Evolutionary conservation across 2,113 vertebrate species (phyloP).

Genomic region (Aegithalos caudatus): DNA sequence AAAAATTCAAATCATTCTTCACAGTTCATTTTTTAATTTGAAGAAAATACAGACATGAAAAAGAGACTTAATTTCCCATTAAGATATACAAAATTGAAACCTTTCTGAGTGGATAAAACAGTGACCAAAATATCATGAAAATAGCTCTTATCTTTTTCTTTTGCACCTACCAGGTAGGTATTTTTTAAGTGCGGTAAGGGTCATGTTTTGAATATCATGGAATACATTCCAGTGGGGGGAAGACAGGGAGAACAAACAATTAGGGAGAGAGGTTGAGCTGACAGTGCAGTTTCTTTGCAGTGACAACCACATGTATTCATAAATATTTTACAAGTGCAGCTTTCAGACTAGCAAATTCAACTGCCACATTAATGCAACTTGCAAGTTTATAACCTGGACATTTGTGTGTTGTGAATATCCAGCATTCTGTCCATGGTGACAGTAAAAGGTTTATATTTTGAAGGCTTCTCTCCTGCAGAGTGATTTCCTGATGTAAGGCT

Average conservation of each 20-base stretch:
- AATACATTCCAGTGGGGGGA: constrained; percentile 8
- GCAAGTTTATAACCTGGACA: constrained; percentile 69
- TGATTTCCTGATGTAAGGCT: constrained; percentile 35
- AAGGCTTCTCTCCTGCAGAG: constrained; percentile 51
- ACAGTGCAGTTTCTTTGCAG: constrained; percentile 67
- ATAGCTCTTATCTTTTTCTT: background rate
- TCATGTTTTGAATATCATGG: constrained; percentile 39
- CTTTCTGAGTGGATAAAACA: constrained; percentile 1
- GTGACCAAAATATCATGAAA: background rate
- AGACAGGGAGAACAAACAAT: constrained; percentile 26
- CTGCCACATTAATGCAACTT: constrained; percentile 70
- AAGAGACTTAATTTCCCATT: background rate
- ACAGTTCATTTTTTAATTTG: constrained; percentile 25
- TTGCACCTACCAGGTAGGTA: background rate
- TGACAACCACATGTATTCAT: constrained; percentile 72
- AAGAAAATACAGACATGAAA: constrained; percentile 9
- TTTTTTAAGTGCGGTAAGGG: constrained; percentile 41
- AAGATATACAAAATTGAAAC: background rate
- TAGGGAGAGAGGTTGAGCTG: constrained; percentile 45
- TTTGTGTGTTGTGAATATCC: constrained; percentile 60
- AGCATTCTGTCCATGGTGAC: constrained; percentile 47
- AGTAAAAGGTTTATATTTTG: constrained; percentile 66
- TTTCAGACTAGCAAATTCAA: constrained; percentile 74
- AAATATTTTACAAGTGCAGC: constrained; percentile 78
- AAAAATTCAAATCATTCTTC: background rate